Evolutionary conservation across 2,888 invertebrate species (phyloP), one percentile per base, ranked within the genome.

Genomic region (Patella ulyssiponensis): DNA sequence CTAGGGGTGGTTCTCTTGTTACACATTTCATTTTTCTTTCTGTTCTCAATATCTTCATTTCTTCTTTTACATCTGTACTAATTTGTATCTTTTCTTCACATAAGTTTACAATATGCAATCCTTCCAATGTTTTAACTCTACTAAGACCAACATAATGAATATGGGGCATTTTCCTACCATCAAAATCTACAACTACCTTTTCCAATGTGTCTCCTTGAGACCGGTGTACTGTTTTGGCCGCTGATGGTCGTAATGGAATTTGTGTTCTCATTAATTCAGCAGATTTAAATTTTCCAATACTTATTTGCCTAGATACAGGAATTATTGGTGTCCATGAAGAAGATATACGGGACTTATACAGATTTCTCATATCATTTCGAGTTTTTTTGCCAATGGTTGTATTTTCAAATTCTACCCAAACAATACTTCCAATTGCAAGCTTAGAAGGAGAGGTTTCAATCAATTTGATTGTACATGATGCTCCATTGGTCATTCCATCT

Each of bases 401-500:
- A 20, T 70, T 56, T 53, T 71, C 73, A 56, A 80, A 72, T 77
- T 80, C 78, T 17, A 51, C n/a, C 15, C 79, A 64, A 75, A 78
- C 79, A 9, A 79, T 77, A 51, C 58, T 51, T 17, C 20, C 64
- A 73, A 69, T 56, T 14, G 81, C 81, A 69, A 23, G 9, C 53
- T 72, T 56, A 12, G 11, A 44, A n/a, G 14, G 70, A 7, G 52
- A 51, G 33, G 53, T 23, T 17, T 74, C 72, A 69, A 81, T 75
- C 72, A 78, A 74, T 73, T 51, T 78, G 2, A 82, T 64, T 75
- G 71, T 72, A 70, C 83, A 80, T 52, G 79, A 77, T 15, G 81
- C 79, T n/a, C 81, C 84, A 82, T 84, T 84, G 12, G 79, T 81
- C 23, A 83, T 69, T 9, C 83, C 83, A 82, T 82, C 83, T 27